phyloP scores from a whole-genome alignment of 2,888 invertebrate species.

The Lycocerus yunnanus region DNA sequence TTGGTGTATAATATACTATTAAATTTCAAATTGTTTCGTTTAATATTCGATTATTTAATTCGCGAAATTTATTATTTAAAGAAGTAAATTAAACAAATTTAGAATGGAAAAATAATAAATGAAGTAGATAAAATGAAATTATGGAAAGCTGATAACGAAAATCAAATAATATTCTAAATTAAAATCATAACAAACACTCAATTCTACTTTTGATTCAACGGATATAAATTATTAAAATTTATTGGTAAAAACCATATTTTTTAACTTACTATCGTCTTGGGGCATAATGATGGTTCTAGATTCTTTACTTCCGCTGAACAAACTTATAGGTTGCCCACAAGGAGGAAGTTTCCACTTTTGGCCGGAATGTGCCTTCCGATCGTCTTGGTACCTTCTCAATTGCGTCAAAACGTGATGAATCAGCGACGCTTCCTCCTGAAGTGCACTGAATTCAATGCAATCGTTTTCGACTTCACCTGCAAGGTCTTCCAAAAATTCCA shows the following conservation, averaged over 20 bases:
- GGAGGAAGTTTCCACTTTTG: constrained; percentile 74
- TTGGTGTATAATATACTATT: no score
- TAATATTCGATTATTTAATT: no score
- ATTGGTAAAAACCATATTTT: no score
- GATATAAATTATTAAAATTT: background rate
- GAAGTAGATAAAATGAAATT: no score
- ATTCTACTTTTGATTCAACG: no score
- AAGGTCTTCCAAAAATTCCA: constrained; percentile 77
- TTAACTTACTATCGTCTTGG: constrained; percentile 67
- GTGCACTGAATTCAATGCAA: constrained; percentile 59
- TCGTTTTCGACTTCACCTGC: constrained; percentile 73
- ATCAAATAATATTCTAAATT: no score
- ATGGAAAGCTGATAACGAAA: no score
- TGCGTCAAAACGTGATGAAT: constrained; percentile 71
- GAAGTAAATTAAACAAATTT: no score
- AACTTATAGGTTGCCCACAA: constrained; percentile 69
- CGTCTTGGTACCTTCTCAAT: constrained; percentile 64
- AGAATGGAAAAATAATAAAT: no score
- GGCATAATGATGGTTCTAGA: constrained; percentile 65
- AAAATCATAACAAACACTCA: no score
- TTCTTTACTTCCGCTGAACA: constrained; percentile 63
- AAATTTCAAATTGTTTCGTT: no score
- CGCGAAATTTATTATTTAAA: no score
- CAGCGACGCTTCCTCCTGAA: constrained; percentile 70
- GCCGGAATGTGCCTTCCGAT: constrained; percentile 62